phyloP scores from a whole-genome alignment of 2,797 vertebrate species.

The Calcarius lapponicus region DNA sequence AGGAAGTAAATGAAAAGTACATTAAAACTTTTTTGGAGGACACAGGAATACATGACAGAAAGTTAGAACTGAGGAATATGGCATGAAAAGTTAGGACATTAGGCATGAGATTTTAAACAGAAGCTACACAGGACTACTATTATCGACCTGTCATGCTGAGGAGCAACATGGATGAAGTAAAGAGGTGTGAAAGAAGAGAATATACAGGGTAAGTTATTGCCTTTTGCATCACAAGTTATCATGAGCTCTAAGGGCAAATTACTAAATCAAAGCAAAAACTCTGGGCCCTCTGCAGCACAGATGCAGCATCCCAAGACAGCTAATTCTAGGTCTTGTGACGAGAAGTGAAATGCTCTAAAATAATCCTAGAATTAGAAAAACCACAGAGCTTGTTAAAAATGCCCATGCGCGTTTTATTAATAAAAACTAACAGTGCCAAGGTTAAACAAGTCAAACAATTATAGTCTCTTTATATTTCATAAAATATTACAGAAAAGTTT shows the following conservation, averaged over 20 bases:
- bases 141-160: background rate
- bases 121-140: background rate
- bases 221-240: background rate
- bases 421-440: constrained; percentile 85
- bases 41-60: background rate
- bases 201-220: background rate
- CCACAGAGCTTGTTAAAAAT: constrained; percentile 80
- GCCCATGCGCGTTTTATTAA: constrained; percentile 85
- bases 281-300: background rate
- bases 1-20: accelerated
- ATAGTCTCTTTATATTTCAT: constrained; percentile 84
- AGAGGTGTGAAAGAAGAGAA: background rate
- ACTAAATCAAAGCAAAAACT: background rate
- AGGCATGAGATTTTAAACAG: background rate
- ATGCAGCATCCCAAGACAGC: background rate
- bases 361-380: constrained; percentile 74
- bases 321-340: background rate
- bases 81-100: background rate
- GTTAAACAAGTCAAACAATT: constrained; percentile 85
- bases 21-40: background rate
- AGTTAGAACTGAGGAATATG: background rate
- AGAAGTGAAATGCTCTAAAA: constrained; percentile 3
- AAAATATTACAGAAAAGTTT: constrained; percentile 87
- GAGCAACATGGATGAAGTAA: background rate
- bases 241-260: background rate